A percentile compares a stretch with the other conserved stretches of the same genome.
Conservation (phyloP, 2,113 vertebrate species). For the Meleagris gallopavo region DNA sequence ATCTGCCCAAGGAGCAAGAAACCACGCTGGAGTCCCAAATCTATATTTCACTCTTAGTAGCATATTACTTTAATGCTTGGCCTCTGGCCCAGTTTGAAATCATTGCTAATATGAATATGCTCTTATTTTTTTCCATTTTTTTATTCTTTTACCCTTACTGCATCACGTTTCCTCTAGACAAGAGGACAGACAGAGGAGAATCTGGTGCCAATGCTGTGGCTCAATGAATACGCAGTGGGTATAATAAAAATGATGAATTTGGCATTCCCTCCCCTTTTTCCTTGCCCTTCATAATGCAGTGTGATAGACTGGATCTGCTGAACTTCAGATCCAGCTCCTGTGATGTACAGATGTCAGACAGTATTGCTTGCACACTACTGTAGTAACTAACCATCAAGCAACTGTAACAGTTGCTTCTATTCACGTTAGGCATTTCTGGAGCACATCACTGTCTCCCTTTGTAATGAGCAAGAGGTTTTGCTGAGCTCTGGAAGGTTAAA, state of each 20-base stretch:
- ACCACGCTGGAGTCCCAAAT: slow-evolving; percentile 70
- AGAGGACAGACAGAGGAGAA: slow-evolving; percentile 78
- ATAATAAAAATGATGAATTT: slow-evolving; percentile 66
- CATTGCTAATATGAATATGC: slow-evolving; percentile 65
- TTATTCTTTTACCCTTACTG: slow-evolving; percentile 66
- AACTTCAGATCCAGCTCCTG: slow-evolving; percentile 43
- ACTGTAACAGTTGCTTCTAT: slow-evolving; percentile 39
- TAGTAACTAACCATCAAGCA: slow-evolving; percentile 25
- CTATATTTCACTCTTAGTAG: slow-evolving; percentile 48
- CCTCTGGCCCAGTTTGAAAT: slow-evolving; percentile 55
- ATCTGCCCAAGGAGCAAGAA: slow-evolving; percentile 40
- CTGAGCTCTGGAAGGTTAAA: slow-evolving; percentile 5
- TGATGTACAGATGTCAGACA: slow-evolving; percentile 36
- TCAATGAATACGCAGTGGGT: slow-evolving; percentile 81
- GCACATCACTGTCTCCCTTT: slow-evolving; percentile 51
- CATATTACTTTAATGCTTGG: slow-evolving; percentile 36
- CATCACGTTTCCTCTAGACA: slow-evolving; percentile 77
- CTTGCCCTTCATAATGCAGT: slow-evolving; percentile 53
- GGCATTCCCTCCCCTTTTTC: slow-evolving; percentile 63
- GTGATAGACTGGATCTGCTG: slow-evolving; percentile 55
- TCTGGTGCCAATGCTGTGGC: slow-evolving; percentile 77
- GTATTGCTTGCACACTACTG: neutral
- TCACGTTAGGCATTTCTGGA: slow-evolving; percentile 48
- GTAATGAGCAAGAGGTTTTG: slow-evolving; percentile 25
- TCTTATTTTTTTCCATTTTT: slow-evolving; percentile 62